These are phyloP conservation scores for Bombus ignitus DNA, from an alignment of 1,140 invertebrate species.

Conservation along the genomic window DNA sequence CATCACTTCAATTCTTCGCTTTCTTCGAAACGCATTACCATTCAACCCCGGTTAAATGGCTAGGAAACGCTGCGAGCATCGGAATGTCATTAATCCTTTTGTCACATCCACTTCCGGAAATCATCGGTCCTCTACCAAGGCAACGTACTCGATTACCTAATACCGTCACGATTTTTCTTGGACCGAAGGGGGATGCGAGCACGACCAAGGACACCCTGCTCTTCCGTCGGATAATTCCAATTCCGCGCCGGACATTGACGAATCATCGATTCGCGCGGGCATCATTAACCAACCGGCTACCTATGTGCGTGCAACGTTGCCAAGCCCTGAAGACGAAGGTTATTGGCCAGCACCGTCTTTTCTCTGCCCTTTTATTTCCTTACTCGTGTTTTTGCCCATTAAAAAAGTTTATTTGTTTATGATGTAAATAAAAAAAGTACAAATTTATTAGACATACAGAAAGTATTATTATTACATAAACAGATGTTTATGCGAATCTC, in stretches of 20 bases:
- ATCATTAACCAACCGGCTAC: conserved; percentile 67
- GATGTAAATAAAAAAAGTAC: not conserved
- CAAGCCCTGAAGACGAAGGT: conserved; percentile 31
- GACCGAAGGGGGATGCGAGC: conserved; percentile 1
- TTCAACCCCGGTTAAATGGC: not conserved
- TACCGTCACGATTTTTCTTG: conserved; percentile 25
- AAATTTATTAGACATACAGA: not conserved
- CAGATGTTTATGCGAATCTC: no score
- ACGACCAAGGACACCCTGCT: conserved; percentile 11
- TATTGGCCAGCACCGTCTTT: conserved; percentile 39
- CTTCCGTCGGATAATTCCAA: conserved; percentile 66
- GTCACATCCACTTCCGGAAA: not conserved
- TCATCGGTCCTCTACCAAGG: not conserved
- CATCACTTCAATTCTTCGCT: not conserved
- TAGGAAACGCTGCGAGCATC: not conserved
- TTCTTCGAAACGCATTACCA: not conserved
- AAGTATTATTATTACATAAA: no score
- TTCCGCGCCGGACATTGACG: conserved; percentile 64
- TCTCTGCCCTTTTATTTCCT: not conserved
- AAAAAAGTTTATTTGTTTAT: not conserved
- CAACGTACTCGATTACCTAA: conserved; percentile 8
- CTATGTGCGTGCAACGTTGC: conserved; percentile 48
- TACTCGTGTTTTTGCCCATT: not conserved
- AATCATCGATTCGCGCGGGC: conserved; percentile 66
- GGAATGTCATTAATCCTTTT: conserved; percentile 18